Percentiles rank a stretch among this genome's conserved stretches.
Conservation (phyloP, 53 echinoderm and acorn worm genomes). For the Zoroaster sp. region DNA sequence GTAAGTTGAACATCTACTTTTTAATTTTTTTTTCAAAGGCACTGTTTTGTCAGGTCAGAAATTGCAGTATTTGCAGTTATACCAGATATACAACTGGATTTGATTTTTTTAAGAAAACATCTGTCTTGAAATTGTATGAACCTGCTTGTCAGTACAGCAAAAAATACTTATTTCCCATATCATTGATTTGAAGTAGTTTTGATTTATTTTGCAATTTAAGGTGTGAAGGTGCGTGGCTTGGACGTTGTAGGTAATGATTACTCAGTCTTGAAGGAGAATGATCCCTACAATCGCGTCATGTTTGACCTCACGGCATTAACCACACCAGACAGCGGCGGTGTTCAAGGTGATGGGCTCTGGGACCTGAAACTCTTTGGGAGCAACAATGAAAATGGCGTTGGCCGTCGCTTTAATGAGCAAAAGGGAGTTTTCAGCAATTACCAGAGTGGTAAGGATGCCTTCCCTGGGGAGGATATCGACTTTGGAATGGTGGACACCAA, state of each 20-base stretch:
- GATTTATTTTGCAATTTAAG: background rate
- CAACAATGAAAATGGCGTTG: conserved; percentile 66
- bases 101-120: too few species aligned
- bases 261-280: conserved; percentile 38
- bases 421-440: conserved; percentile 49
- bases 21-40: too few species aligned
- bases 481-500: conserved; percentile 86
- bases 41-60: too few species aligned
- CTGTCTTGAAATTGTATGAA: too few species aligned
- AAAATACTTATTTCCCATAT: background rate
- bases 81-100: background rate
- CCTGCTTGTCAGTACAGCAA: background rate
- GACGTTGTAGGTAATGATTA: conserved; percentile 23
- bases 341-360: conserved; percentile 73
- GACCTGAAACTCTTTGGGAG: conserved; percentile 79
- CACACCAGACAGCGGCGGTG: conserved; percentile 73
- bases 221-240: conserved; percentile 7
- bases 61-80: background rate
- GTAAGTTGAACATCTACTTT: conserved; percentile 37
- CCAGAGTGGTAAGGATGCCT: conserved; percentile 71
- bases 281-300: conserved; percentile 73
- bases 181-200: background rate
- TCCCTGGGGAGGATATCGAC: conserved; percentile 71
- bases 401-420: conserved; percentile 70
- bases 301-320: conserved; percentile 74